These are phyloP conservation scores for Glareola pratincola DNA, from an alignment of 2,113 vertebrate genomes.

Conservation along the genomic window DNA sequence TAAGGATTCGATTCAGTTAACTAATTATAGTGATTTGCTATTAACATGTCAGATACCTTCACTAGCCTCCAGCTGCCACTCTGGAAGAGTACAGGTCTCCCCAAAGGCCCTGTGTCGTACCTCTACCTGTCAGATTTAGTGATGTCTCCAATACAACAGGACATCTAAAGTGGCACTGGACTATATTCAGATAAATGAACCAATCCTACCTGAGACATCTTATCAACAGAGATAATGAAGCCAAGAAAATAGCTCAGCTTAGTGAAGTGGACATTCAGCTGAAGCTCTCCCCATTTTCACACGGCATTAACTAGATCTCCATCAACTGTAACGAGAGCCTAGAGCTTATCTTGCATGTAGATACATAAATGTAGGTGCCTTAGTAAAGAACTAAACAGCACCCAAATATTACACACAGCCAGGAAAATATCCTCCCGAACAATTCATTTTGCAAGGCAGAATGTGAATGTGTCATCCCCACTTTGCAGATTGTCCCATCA, in stretches of 20 bases:
- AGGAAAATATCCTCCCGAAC: background rate
- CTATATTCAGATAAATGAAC: background rate
- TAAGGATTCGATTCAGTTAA: background rate
- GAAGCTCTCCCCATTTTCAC: background rate
- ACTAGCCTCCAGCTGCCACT: background rate
- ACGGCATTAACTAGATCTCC: background rate
- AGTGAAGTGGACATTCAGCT: background rate
- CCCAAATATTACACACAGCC: background rate
- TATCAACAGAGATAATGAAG: background rate
- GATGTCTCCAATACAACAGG: background rate
- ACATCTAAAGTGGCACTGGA: background rate
- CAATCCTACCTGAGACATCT: background rate
- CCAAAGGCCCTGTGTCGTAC: background rate
- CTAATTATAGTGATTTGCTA: accelerated
- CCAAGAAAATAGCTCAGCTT: background rate
- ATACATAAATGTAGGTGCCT: background rate
- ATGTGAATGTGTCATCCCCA: background rate
- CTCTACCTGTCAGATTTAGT: background rate
- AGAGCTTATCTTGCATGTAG: background rate
- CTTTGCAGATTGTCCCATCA: background rate
- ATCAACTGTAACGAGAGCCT: accelerated
- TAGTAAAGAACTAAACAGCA: background rate
- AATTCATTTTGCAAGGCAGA: background rate
- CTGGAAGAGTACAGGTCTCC: background rate
- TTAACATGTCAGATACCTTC: background rate